phyloP scores from a whole-genome alignment of 2,113 vertebrate genomes.

The Aspiorhynchus laticeps region DNA sequence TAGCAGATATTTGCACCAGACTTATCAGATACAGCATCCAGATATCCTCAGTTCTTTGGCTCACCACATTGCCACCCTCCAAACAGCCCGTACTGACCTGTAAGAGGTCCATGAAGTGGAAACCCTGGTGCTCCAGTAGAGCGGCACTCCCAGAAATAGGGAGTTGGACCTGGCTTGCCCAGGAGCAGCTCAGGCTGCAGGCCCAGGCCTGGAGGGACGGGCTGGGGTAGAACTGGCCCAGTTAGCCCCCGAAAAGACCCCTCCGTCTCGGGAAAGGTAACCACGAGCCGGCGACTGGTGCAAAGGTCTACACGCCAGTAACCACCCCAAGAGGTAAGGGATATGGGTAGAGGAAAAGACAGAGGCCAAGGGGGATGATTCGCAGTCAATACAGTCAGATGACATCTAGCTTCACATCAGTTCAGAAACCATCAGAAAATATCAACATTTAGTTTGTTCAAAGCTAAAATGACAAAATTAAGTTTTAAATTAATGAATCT shows the following conservation, averaged over 20 bases:
- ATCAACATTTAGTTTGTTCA: constrained; percentile 1
- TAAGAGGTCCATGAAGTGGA: constrained; percentile 72
- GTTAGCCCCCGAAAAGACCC: constrained; percentile 76
- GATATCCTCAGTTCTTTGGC: constrained; percentile 18
- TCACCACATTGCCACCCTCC: constrained; percentile 63
- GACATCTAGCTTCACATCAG: constrained; percentile 46
- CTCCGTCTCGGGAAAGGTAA: constrained; percentile 78
- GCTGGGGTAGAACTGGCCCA: constrained; percentile 74
- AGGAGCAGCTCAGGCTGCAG: constrained; percentile 78
- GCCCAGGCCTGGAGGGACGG: constrained; percentile 71
- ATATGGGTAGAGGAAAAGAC: constrained; percentile 65
- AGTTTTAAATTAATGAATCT: constrained; percentile 48
- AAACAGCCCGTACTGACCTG: constrained; percentile 77
- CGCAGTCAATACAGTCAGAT: constrained; percentile 50
- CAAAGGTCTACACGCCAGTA: constrained; percentile 76
- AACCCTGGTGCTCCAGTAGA: constrained; percentile 76
- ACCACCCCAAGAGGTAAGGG: constrained; percentile 54
- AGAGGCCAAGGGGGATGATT: constrained; percentile 68
- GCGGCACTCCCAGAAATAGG: constrained; percentile 81
- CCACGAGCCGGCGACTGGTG: constrained; percentile 77
- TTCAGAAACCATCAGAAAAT: constrained; percentile 25
- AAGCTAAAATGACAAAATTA: constrained; percentile 8
- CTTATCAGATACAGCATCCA: not conserved
- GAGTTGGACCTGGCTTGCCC: constrained; percentile 76
- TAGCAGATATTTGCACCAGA: not conserved